Percentiles rank a stretch among this genome's conserved stretches.
Conservation (phyloP, 1,140 invertebrate species). For the Linepithema humile region DNA sequence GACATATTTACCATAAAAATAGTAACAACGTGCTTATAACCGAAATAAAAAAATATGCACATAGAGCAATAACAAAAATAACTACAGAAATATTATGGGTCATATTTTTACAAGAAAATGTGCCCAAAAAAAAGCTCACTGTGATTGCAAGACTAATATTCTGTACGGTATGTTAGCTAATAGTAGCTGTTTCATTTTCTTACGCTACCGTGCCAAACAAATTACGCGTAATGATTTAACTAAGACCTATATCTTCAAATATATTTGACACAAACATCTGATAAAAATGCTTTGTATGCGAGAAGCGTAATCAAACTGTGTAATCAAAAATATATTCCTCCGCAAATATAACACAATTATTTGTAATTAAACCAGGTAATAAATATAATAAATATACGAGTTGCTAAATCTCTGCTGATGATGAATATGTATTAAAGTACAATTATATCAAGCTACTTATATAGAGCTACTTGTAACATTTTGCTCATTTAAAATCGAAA, state of each 20-base stretch:
- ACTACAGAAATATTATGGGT: no score
- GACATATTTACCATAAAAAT: neutral
- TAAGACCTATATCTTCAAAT: neutral
- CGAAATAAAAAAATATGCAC: neutral
- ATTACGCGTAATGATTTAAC: no score
- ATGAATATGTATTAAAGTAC: neutral
- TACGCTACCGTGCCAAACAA: no score
- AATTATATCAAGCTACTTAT: neutral
- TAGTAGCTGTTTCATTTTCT: no score
- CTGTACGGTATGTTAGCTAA: no score
- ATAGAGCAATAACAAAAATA: no score
- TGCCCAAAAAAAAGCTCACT: no score
- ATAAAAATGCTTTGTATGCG: neutral
- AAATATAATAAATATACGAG: no score
- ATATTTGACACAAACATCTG: neutral
- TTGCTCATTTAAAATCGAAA: neutral
- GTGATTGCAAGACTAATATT: no score
- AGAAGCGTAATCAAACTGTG: neutral
- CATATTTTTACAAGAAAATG: no score
- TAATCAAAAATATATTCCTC: slow-evolving; percentile 1
- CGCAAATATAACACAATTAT: neutral
- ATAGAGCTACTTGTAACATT: neutral
- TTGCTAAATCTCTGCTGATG: no score
- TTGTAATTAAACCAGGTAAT: neutral
- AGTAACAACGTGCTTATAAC: neutral